Conservation (phyloP, 2,888 invertebrate genomes). For the Lagria hirta region DNA sequence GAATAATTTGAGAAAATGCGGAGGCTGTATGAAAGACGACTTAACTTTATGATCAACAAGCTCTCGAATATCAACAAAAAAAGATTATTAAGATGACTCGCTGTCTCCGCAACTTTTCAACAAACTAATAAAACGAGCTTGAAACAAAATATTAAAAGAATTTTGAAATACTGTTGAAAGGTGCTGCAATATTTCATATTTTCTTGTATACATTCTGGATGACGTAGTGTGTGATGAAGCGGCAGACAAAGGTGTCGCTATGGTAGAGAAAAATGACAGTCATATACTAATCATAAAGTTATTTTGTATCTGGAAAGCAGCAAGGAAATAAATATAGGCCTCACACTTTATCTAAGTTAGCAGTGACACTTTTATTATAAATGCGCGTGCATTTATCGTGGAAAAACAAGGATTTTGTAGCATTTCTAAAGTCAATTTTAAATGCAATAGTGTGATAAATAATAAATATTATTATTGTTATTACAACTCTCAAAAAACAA, state of each 20-base stretch:
- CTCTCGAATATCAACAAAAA: too few species aligned
- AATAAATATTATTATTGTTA: too few species aligned
- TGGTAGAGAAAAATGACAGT: conserved; percentile 11
- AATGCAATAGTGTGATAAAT: too few species aligned
- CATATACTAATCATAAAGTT: conserved; percentile 22
- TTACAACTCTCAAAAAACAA: too few species aligned
- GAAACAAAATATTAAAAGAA: conserved; percentile 14
- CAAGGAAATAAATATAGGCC: conserved; percentile 8
- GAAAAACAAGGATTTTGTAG: too few species aligned
- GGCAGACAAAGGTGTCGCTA: conserved; percentile 20
- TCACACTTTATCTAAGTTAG: conserved; percentile 16
- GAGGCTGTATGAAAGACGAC: too few species aligned
- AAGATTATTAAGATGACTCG: conserved; percentile 12
- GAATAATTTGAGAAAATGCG: too few species aligned
- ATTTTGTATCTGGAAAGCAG: conserved; percentile 11
- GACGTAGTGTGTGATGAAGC: conserved; percentile 22
- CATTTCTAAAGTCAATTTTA: too few species aligned
- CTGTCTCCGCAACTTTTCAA: conserved; percentile 4
- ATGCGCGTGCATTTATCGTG: conserved; percentile 12
- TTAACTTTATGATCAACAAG: too few species aligned
- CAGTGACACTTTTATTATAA: conserved; percentile 7
- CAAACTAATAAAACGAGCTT: conserved; percentile 1
- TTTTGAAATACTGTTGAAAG: conserved; percentile 9
- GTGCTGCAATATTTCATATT: conserved; percentile 20
- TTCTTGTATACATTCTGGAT: conserved; percentile 22